Base-by-base conservation (phyloP, 2,888 invertebrate species). In the Plemyria rubiginata region DNA sequence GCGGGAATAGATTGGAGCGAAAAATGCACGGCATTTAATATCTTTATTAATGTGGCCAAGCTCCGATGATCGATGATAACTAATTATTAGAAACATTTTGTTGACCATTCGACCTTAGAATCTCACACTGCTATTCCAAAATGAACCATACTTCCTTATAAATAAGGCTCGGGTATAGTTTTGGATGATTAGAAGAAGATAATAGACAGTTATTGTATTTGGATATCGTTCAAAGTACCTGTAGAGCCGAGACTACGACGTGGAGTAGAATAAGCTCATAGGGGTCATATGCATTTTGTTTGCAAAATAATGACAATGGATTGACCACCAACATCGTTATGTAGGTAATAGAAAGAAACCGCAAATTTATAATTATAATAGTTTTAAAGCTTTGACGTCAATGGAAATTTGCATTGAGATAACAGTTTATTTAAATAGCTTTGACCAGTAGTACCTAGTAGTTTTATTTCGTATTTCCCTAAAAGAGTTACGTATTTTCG, bases 41-140 rank as follows among this genome's bases (percentile, higher is more conserved):
- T 87, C 89, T 90, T 86, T 90, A 88, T 90, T 88, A 88, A 88
- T 87, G 87, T 88, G 84, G 84, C 83, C 85, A 80, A 82, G 84
- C 81, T 84, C 78, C 77, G 88, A 87, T 88, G 88, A 90, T 88
- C 85, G 88, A 90, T 88, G 89, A 88, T 88, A 88, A 88, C 87
- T 90, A 90, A 90, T 90, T 88, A 90, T 88, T 88, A 83, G 88
- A 88, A 88, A 90, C 88, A 90, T 88, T 87, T 87, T 80, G 85
- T 83, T 86, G 86, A 86, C 85, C 84, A 80, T 77, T 80, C 85
- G 82, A 84, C 82, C 82, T 78, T 71, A 80, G 68, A 69, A 77
- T 72, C 22, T 45, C 41, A 60, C 78, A 73, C 57, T 41, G 53
- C 29, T 28, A 15, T 11, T 40, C 32, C n/a, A 67, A 64, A 61